Conservation (phyloP, 2,888 invertebrate species). For the Camptogramma bilineatum region DNA sequence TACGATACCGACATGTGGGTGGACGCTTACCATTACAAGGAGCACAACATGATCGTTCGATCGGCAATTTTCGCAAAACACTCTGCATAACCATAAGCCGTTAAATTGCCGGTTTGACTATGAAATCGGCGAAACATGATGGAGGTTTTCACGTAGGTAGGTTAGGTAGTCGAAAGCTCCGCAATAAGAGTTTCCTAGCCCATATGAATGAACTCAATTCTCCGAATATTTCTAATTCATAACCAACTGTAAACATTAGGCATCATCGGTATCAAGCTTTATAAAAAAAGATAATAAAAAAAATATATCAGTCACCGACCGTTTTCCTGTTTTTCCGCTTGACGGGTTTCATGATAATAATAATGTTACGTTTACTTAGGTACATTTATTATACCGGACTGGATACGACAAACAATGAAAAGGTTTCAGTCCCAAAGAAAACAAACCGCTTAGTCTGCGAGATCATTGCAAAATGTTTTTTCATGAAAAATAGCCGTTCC, state of each 20-base stretch:
- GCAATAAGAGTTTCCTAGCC: too few relatives aligned
- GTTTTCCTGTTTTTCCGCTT: background rate
- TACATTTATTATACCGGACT: background rate
- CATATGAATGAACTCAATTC: too few relatives aligned
- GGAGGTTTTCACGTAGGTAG: too few relatives aligned
- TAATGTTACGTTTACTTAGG: background rate
- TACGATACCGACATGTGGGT: too few relatives aligned
- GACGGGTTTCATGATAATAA: background rate
- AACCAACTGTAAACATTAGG: background rate
- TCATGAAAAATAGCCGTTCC: constrained; percentile 5
- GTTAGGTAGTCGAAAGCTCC: too few relatives aligned
- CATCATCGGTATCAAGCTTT: background rate
- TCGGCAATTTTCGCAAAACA: too few relatives aligned
- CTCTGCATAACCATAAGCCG: too few relatives aligned
- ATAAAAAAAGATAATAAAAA: background rate
- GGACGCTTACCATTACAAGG: too few relatives aligned
- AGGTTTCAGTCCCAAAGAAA: background rate
- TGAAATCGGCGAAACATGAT: too few relatives aligned
- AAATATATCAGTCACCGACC: background rate
- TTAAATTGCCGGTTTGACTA: too few relatives aligned
- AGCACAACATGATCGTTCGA: too few relatives aligned
- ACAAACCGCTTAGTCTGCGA: constrained; percentile 1
- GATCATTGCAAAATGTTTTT: constrained; percentile 5
- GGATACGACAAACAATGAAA: constrained; percentile 1
- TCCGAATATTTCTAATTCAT: too few relatives aligned